A percentile compares a stretch with the other conserved stretches of the same genome.
phyloP scores from a whole-genome alignment of 1,140 invertebrate genomes.

The Pogonomyrmex barbatus region DNA sequence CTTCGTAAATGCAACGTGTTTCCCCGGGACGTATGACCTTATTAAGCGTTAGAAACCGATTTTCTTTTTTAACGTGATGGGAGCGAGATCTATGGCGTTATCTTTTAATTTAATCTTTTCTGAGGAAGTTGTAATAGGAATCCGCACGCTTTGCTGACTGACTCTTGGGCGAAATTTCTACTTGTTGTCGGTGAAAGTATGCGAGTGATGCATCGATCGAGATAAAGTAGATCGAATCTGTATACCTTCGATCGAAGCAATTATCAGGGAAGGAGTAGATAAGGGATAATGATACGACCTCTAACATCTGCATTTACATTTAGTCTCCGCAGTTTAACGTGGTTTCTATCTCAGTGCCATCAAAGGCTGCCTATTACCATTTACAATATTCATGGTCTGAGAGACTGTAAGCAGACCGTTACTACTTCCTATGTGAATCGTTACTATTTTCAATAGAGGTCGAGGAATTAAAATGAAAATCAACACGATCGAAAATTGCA shows the following conservation, averaged over 20 bases:
- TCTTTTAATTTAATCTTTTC: conserved; percentile 45
- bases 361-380: conserved; percentile 32
- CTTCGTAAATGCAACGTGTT: background rate
- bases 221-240: conserved; percentile 13
- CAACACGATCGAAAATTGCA: background rate
- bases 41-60: background rate
- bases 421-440: conserved; percentile 1
- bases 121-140: conserved; percentile 7
- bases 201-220: background rate
- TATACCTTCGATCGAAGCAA: conserved; percentile 25
- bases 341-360: background rate
- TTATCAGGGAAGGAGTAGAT: conserved; percentile 31
- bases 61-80: background rate
- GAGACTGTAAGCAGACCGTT: conserved; percentile 36
- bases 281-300: conserved; percentile 30
- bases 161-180: background rate
- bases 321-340: conserved; percentile 3
- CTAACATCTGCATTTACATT: conserved; percentile 51
- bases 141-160: background rate
- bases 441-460: conserved; percentile 2
- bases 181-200: conserved; percentile 16
- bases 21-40: background rate
- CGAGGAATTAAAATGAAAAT: conserved; percentile 24
- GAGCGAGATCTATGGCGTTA: conserved; percentile 10
- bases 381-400: conserved; percentile 26